phyloP scores from a whole-genome alignment of 2,113 vertebrate genomes.

The Cyprinodon brontotheroides region DNA sequence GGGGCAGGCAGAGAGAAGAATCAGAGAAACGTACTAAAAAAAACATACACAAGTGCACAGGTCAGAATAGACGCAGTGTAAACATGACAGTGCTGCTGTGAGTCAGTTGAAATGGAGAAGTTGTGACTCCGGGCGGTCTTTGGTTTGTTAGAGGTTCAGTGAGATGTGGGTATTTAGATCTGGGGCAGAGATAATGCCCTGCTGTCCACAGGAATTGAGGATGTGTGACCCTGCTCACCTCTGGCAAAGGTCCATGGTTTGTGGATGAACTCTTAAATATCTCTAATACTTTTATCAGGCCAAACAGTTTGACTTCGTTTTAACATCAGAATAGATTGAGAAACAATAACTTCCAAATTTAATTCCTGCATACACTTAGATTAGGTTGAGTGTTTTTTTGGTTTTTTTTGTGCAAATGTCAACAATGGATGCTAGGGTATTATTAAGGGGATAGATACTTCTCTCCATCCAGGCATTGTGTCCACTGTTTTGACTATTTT shows the following conservation, averaged over 20 bases:
- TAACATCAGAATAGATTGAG: not conserved
- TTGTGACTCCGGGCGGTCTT: conserved; percentile 38
- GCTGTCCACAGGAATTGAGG: conserved; percentile 46
- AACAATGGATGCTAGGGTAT: no score
- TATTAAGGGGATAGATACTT: no score
- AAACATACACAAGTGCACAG: conserved; percentile 40
- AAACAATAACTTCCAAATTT: not conserved
- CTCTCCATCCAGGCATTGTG: no score
- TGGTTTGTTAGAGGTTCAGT: conserved; percentile 50
- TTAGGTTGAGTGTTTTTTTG: not conserved
- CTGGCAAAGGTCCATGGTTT: conserved; percentile 27
- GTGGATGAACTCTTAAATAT: conserved; percentile 5
- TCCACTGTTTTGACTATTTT: no score
- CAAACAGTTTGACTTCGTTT: conserved; percentile 1
- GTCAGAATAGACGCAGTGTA: conserved; percentile 51
- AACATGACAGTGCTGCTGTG: conserved; percentile 45
- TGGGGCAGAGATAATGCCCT: conserved; percentile 62
- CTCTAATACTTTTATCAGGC: conserved; percentile 4
- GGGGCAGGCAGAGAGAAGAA: conserved; percentile 37
- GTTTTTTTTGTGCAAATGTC: no score
- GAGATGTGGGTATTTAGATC: conserved; percentile 43
- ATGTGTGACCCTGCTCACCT: conserved; percentile 15
- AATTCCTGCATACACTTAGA: not conserved
- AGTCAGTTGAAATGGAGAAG: conserved; percentile 26
- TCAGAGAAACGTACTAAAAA: conserved; percentile 34